phyloP scores from a whole-genome alignment of 2,888 invertebrate genomes.

The Lottia scabra region DNA sequence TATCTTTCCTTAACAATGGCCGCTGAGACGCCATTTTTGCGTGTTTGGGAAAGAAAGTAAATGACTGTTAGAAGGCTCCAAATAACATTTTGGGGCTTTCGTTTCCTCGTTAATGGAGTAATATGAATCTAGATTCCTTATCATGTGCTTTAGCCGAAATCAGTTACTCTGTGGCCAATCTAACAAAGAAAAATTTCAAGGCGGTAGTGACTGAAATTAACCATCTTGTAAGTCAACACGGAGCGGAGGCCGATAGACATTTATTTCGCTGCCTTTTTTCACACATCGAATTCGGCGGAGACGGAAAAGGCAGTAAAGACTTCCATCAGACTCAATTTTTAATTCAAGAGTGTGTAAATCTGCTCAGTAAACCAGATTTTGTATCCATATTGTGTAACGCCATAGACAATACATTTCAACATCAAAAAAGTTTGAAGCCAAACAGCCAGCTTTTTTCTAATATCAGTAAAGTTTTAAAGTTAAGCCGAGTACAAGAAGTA shows the following conservation, averaged over 20 bases:
- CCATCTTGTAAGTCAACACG: slow-evolving; percentile 89
- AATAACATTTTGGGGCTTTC: slow-evolving; percentile 87
- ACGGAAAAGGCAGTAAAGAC: slow-evolving; percentile 71
- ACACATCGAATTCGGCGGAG: slow-evolving; percentile 82
- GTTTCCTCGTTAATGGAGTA: slow-evolving; percentile 77
- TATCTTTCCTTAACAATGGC: slow-evolving; percentile 47
- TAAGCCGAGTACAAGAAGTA: slow-evolving; percentile 91
- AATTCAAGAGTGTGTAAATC: slow-evolving; percentile 81
- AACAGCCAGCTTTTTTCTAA: slow-evolving; percentile 84
- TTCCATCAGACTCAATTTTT: slow-evolving; percentile 79
- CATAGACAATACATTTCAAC: slow-evolving; percentile 83
- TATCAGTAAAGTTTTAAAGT: slow-evolving; percentile 86
- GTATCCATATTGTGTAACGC: slow-evolving; percentile 89
- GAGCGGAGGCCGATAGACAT: slow-evolving; percentile 97
- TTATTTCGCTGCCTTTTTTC: slow-evolving; percentile 94
- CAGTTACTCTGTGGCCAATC: slow-evolving; percentile 94
- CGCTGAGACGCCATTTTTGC: slow-evolving; percentile 60
- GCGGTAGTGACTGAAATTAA: slow-evolving; percentile 88
- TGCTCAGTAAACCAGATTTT: slow-evolving; percentile 88
- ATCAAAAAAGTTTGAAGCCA: slow-evolving; percentile 85
- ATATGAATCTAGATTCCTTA: slow-evolving; percentile 88
- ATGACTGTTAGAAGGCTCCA: slow-evolving; percentile 60
- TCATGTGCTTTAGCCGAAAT: slow-evolving; percentile 99
- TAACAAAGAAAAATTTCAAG: slow-evolving; percentile 95
- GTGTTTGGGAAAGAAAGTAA: slow-evolving; percentile 41